A percentile compares a stretch with the other conserved stretches of the same genome.
Conservation (phyloP, 2,113 vertebrate species). For the Paramisgurnus dabryanus region DNA sequence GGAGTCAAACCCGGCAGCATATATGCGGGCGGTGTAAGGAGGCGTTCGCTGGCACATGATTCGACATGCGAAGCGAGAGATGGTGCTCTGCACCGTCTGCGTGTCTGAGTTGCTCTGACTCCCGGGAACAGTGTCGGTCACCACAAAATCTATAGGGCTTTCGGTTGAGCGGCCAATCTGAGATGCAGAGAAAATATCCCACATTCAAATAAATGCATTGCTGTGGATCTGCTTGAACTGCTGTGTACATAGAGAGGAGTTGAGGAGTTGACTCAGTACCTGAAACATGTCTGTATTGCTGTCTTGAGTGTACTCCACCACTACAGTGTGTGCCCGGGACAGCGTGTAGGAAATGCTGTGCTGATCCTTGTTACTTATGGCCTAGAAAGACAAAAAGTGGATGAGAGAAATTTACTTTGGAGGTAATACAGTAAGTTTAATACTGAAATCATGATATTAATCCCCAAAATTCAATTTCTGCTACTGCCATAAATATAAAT, state of each 20-base stretch:
- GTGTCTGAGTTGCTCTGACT: constrained; percentile 93
- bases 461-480: neutral
- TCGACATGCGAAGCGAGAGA: constrained; percentile 97
- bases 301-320: constrained; percentile 98
- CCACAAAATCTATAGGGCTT: constrained; percentile 97
- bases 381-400: constrained; percentile 66
- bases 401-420: neutral
- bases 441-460: neutral
- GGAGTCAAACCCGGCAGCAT: constrained; percentile 96
- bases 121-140: constrained; percentile 95
- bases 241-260: neutral
- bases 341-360: constrained; percentile 98
- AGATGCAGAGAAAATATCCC: neutral
- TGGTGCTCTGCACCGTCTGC: constrained; percentile 97
- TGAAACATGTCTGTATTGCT: constrained; percentile 98
- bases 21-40: constrained; percentile 95
- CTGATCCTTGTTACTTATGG: constrained; percentile 99
- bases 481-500: too few relatives aligned
- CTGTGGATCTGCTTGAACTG: neutral
- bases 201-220: neutral
- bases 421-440: neutral
- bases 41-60: constrained; percentile 95
- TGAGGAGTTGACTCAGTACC: constrained; percentile 59
- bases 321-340: constrained; percentile 95
- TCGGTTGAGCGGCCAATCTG: constrained; percentile 98